Evolutionary conservation across 1,140 invertebrate genomes (phyloP), one percentile per base, ranked within the genome.

Genomic region (Drosophila grimshawi): DNA sequence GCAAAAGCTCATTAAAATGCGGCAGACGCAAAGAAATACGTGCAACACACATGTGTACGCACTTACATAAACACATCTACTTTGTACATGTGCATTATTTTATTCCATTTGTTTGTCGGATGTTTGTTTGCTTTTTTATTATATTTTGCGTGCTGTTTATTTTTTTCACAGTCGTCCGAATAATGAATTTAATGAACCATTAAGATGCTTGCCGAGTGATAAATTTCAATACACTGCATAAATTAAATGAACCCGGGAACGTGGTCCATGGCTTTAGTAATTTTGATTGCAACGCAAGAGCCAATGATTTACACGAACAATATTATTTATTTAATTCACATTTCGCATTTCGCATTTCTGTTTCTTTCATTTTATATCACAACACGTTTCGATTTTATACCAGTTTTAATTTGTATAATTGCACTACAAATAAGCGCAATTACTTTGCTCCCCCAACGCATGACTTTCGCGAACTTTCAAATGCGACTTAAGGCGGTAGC

Each of bases 121-220:
- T 66, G 62, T 79, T 76, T 81, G 52, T 75, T 65, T 65, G 48
- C 35, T 32, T 45, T 65, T 33, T 57, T 55, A 10, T 10, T 57
- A 35, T 66, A 11, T 46, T 71, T 7, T 35, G 37, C 29, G 49
- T 32, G 32, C 41, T 39, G 29, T 46, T 53, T 37, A 61, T 78
- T 61, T 76, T 75, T 75, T 72, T 48, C 61, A 62, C 49, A 68
- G 41, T 76, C 71, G 72, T 66, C 78, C 85, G 78, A 89, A 88
- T 88, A 88, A 88, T 88, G 85, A 85, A 88, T 88, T 88, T 88
- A 88, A 88, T 88, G 85, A 88, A 88, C 85, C 85, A 88, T 88
- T 88, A 88, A 89, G 85, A 88, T 89, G 85, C 85, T 83, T 43
- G 85, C 30, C 80, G 61, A 89, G 85, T 89, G 78, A 88, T 88